Base-by-base conservation (phyloP, 2,888 invertebrate species). In the Heteromurus nitidus region DNA sequence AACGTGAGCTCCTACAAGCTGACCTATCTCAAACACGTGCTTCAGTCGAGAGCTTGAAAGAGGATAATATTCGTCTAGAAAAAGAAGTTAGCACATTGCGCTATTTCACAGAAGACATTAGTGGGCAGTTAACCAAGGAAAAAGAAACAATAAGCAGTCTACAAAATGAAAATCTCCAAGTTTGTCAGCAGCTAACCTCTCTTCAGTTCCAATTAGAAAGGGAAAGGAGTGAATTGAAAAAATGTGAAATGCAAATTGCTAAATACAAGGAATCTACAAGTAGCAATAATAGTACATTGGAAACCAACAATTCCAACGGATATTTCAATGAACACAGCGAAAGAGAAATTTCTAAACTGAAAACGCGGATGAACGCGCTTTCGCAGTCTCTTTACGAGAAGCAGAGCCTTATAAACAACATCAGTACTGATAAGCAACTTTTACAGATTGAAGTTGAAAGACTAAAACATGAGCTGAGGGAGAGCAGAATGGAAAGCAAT, bases 1-100 rank as follows among this genome's bases (percentile, higher is more conserved):
- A 93, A 88, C 88, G 92, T 60, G 92, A 92, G 85, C 88, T 90
- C 84, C 88, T 92, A 36, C 90, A 91, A 75, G 92, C 92, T 76
- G 93, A 93, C 88, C 89, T 92, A 82, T 91, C 91, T 72, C 91
- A 91, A 82, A 86, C 81, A 47, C 82, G 86, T 18, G 80, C 84
- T 85, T 88, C 65, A 89, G 90, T 81, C 88, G 90, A 87, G 7
- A 81, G 83, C 3, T 64, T 87, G 30, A 82, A 82, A 36, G 87
- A 87, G 50, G 87, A 87, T 24, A 85, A 83, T 65, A 31, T 80
- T 13, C 64, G 86, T 20, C 58, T 86, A 26, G 87, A 87, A 82
- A 44, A 68, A 9, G 87, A 87, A 81, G 58, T 87, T 5, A 75
- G 70, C 22, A 82, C 58, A 5, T 16, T 84, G 18, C 77, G 87